Evolutionary conservation across 2,113 vertebrate species (phyloP).

Genomic region (Rhinolophus ferrumequinum): DNA sequence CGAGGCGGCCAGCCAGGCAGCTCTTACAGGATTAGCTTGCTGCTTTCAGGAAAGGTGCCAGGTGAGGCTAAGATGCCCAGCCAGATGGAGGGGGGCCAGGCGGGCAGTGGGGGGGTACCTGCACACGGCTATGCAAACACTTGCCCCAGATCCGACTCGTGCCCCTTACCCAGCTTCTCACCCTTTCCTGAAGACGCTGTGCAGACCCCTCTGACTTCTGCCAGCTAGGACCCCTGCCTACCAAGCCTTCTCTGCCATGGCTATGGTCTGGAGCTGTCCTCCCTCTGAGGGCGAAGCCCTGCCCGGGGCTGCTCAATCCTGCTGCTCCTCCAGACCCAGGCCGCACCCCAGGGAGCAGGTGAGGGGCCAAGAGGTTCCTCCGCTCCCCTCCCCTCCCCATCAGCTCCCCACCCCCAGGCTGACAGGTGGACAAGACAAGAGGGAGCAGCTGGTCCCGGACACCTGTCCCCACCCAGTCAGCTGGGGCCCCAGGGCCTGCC

Average conservation of each 20-base stretch:
- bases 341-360: conserved; percentile 50
- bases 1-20: conserved; percentile 58
- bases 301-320: background rate
- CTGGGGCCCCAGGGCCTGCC: background rate
- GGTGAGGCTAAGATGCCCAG: conserved; percentile 58
- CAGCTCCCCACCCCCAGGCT: conserved; percentile 18
- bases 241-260: background rate
- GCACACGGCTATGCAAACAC: background rate
- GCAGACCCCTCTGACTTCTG: background rate
- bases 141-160: background rate
- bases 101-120: background rate
- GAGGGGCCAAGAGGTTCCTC: conserved; percentile 13
- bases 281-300: background rate
- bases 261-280: background rate
- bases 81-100: background rate
- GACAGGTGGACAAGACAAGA: conserved; percentile 71
- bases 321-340: background rate
- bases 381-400: background rate
- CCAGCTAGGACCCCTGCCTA: background rate
- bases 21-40: conserved; percentile 73
- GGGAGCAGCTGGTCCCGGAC: conserved; percentile 72
- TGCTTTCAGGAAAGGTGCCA: conserved; percentile 70
- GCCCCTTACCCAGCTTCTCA: background rate
- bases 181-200: background rate
- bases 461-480: conserved; percentile 71